Evolutionary conservation across 2,113 vertebrate species (phyloP).

Genomic region (Corydoras sp.): DNA sequence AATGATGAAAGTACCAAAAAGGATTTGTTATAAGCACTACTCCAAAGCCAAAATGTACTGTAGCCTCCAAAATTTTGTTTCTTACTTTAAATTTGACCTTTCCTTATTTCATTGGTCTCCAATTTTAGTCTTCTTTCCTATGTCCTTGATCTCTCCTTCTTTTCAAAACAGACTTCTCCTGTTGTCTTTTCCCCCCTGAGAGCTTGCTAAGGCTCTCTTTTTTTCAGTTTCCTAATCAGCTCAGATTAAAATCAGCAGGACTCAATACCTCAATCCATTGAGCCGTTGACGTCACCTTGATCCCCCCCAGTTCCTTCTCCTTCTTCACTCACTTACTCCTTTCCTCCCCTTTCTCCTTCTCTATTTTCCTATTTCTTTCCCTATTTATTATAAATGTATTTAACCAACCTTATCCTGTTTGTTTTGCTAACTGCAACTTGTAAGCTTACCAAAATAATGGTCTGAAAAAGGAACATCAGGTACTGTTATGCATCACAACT

Average conservation of each 20-base stretch:
- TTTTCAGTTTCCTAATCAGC: conserved; percentile 56
- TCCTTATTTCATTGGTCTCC: conserved; percentile 3
- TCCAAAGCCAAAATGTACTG: conserved; percentile 7
- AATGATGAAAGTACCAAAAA: not conserved
- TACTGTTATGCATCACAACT: conserved; percentile 21
- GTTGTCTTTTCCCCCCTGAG: conserved; percentile 34
- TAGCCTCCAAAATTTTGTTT: conserved; percentile 9
- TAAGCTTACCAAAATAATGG: conserved; percentile 33
- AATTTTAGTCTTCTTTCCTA: conserved; percentile 10
- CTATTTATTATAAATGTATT: conserved; percentile 6
- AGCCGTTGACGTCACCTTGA: conserved; percentile 54
- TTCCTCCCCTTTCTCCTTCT: conserved; percentile 39
- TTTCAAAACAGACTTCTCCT: conserved; percentile 18
- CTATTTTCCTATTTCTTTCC: conserved; percentile 19
- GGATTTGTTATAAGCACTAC: not conserved
- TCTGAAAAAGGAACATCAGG: conserved; percentile 30
- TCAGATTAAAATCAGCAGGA: conserved; percentile 62
- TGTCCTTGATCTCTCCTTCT: conserved; percentile 20
- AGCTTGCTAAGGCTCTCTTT: conserved; percentile 42
- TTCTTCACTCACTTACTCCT: conserved; percentile 32
- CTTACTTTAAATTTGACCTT: conserved; percentile 23
- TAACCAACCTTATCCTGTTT: conserved; percentile 16
- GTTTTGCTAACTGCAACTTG: conserved; percentile 29
- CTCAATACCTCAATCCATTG: conserved; percentile 59
- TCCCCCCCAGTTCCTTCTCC: conserved; percentile 32